Evolutionary conservation across 2,797 vertebrate genomes (phyloP).

Genomic region (Amazonetta brasiliensis): DNA sequence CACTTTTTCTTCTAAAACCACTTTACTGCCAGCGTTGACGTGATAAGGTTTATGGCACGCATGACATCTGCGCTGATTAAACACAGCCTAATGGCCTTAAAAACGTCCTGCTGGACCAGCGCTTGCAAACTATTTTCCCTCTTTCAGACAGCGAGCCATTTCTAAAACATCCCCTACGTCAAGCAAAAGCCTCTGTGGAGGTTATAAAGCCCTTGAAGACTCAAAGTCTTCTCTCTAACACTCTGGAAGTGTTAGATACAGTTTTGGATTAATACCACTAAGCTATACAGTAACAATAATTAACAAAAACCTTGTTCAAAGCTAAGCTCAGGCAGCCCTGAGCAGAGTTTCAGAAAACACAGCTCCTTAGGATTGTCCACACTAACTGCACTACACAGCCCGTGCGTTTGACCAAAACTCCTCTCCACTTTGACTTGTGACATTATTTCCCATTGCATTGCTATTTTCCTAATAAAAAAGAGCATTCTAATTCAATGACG

Average conservation of each 20-base stretch:
- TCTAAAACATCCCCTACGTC: accelerated
- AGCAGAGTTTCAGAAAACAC: neutral
- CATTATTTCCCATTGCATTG: neutral
- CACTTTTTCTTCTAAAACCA: neutral
- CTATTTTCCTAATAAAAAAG: neutral
- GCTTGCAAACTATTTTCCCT: neutral
- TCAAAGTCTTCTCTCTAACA: neutral
- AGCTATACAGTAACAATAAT: neutral
- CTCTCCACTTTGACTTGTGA: neutral
- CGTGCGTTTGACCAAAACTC: neutral
- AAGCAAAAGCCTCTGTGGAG: neutral
- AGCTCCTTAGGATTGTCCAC: neutral
- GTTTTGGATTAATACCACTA: neutral
- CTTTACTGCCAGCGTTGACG: neutral
- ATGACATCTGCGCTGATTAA: slow-evolving; percentile 12
- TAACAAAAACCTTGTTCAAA: neutral
- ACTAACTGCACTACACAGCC: neutral
- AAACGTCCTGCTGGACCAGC: neutral
- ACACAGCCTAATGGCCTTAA: neutral
- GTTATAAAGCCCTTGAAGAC: neutral
- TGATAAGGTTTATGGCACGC: neutral
- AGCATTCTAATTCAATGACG: neutral
- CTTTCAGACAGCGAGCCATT: neutral
- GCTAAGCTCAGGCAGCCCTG: neutral
- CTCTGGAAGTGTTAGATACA: neutral